Evolutionary conservation across 2,797 vertebrate genomes (phyloP).

Genomic region (Eupleurogrammus muticus): DNA sequence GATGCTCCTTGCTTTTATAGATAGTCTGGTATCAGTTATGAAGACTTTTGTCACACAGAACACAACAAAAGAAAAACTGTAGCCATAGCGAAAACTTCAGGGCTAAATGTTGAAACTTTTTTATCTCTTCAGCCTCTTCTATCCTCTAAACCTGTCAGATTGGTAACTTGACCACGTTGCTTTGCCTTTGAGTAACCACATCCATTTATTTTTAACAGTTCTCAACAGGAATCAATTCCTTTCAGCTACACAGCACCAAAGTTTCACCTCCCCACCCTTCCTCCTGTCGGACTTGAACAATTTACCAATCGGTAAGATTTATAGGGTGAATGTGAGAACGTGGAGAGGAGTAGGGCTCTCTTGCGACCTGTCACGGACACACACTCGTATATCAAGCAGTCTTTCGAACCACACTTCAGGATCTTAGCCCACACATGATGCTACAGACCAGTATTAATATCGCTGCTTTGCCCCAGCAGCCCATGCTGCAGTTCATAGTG

Average conservation of each 20-base stretch:
- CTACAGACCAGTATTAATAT: conserved; percentile 5
- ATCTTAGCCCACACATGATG: conserved; percentile 56
- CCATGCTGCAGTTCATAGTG: not conserved
- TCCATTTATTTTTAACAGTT: conserved; percentile 19
- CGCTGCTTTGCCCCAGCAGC: not conserved
- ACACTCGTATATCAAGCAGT: conserved; percentile 61
- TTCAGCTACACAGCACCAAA: conserved; percentile 36
- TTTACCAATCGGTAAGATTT: conserved; percentile 48
- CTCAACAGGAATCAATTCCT: conserved; percentile 29
- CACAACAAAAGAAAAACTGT: not conserved
- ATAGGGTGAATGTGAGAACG: conserved; percentile 52
- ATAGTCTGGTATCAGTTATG: not conserved
- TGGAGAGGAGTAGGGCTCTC: conserved; percentile 23
- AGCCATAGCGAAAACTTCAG: not conserved
- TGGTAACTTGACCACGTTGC: not conserved
- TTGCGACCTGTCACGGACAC: conserved; percentile 45
- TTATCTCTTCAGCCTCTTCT: not conserved
- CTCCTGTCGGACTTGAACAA: conserved; percentile 50
- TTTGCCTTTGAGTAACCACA: conserved; percentile 10
- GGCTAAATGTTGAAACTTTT: conserved; percentile 1
- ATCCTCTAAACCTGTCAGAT: not conserved
- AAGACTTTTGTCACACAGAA: not conserved
- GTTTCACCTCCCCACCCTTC: conserved; percentile 51
- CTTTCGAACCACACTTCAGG: conserved; percentile 58
- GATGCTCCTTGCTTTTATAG: not conserved